phyloP scores from a whole-genome alignment of 2,888 invertebrate genomes.

The Odontothrips loti region DNA sequence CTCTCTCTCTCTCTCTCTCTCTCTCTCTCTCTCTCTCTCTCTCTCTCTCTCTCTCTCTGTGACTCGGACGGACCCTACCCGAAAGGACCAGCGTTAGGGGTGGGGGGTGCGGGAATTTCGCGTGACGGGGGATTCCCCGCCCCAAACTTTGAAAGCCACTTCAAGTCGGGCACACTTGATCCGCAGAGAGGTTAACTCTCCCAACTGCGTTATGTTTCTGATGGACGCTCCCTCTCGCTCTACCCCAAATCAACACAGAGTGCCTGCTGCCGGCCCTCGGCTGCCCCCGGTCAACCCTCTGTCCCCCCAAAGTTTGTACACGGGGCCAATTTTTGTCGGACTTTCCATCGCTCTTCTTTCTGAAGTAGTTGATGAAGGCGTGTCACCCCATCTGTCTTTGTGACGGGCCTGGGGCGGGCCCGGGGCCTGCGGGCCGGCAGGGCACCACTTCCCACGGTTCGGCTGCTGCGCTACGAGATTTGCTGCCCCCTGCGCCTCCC shows the following conservation, averaged over 20 bases:
- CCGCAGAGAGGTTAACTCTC: not conserved
- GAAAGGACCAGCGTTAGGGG: no score
- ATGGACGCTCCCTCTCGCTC: not conserved
- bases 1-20: no score
- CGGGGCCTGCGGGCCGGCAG: no score
- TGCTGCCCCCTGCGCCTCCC: no score
- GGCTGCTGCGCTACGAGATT: no score
- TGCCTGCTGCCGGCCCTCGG: not conserved
- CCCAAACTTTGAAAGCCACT: slow-evolving; percentile 16
- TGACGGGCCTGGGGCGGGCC: no score
- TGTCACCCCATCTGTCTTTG: not conserved
- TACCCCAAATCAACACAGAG: not conserved
- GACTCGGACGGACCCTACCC: no score
- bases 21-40: no score
- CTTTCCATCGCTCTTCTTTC: not conserved
- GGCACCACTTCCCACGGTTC: no score
- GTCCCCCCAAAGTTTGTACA: not conserved
- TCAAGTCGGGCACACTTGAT: not conserved
- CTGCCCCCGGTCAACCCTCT: not conserved
- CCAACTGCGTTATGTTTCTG: not conserved
- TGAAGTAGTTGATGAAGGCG: not conserved
- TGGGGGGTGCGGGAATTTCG: no score
- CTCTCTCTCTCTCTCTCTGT: no score
- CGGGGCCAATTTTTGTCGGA: not conserved
- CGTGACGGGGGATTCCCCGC: not conserved